These are phyloP conservation scores for Plectus sambesii DNA, from an alignment of 1,140 invertebrate genomes.

Conservation along the genomic window DNA sequence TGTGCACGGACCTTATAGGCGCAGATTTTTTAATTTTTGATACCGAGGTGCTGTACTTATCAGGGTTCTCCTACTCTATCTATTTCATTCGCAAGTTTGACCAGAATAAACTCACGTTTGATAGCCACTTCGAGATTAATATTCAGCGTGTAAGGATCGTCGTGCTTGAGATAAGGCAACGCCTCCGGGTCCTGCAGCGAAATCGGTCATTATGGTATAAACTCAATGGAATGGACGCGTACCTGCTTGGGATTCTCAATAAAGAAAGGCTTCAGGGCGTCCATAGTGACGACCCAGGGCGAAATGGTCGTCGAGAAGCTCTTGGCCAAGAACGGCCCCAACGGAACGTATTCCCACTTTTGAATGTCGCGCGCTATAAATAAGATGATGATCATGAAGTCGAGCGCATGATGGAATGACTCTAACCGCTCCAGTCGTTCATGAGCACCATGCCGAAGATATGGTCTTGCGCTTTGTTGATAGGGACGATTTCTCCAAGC, in stretches of 20 bases:
- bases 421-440: constrained; percentile 95
- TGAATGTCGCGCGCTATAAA: constrained; percentile 81
- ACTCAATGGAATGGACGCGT: constrained; percentile 41
- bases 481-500: constrained; percentile 68
- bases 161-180: constrained; percentile 73
- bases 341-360: constrained; percentile 95
- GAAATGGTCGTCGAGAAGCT: constrained; percentile 90
- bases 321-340: constrained; percentile 94
- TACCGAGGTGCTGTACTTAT: no score
- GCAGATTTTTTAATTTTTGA: no score
- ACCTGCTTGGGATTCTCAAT: constrained; percentile 57
- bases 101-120: constrained; percentile 11
- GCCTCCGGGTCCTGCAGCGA: constrained; percentile 67
- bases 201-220: neutral
- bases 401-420: constrained; percentile 11
- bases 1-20: no score
- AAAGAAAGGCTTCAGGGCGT: constrained; percentile 77
- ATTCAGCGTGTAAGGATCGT: constrained; percentile 78
- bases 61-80: no score
- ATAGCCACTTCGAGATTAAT: constrained; percentile 70
- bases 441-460: constrained; percentile 96
- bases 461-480: constrained; percentile 71
- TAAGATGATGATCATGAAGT: constrained; percentile 47
- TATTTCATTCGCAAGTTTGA: constrained; percentile 53
- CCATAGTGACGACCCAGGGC: constrained; percentile 92